Percentiles rank a stretch among this genome's conserved stretches.
Conservation (phyloP, 1,140 invertebrate species). For the Trinorchestia longiramus region DNA sequence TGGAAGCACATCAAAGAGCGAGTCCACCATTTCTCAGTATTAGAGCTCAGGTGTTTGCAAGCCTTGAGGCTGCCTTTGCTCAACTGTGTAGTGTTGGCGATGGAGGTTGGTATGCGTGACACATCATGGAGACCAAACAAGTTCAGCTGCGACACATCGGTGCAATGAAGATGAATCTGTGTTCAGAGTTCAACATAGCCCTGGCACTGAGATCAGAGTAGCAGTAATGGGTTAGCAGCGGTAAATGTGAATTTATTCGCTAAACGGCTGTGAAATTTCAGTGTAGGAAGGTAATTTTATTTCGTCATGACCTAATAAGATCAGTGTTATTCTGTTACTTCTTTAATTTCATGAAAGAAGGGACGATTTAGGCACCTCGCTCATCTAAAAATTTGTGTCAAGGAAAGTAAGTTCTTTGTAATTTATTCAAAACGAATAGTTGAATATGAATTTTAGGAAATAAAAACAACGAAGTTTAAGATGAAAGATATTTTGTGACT, state of each 20-base stretch:
- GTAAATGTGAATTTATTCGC: background rate
- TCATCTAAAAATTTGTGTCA: background rate
- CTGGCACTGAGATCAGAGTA: background rate
- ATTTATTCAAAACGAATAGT: background rate
- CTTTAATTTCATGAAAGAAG: background rate
- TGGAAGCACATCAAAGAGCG: conserved; percentile 9
- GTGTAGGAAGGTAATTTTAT: background rate
- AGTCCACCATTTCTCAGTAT: background rate
- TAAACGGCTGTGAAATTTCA: background rate
- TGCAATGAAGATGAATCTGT: conserved; percentile 1
- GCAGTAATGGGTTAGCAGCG: background rate
- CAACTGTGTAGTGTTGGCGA: background rate
- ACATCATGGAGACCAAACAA: background rate
- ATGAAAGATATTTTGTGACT: no score
- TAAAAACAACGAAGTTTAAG: no score
- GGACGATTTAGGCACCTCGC: background rate
- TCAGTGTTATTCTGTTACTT: background rate
- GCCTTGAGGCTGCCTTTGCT: background rate
- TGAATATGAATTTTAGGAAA: no score
- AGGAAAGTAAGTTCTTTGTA: background rate
- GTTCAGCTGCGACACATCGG: background rate
- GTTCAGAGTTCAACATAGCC: background rate
- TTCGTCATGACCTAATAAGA: no score
- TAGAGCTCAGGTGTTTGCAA: background rate
- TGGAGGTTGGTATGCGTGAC: background rate